Base-by-base conservation (phyloP, 2,113 vertebrate genomes). In the Microcebus lehilahytsara region DNA sequence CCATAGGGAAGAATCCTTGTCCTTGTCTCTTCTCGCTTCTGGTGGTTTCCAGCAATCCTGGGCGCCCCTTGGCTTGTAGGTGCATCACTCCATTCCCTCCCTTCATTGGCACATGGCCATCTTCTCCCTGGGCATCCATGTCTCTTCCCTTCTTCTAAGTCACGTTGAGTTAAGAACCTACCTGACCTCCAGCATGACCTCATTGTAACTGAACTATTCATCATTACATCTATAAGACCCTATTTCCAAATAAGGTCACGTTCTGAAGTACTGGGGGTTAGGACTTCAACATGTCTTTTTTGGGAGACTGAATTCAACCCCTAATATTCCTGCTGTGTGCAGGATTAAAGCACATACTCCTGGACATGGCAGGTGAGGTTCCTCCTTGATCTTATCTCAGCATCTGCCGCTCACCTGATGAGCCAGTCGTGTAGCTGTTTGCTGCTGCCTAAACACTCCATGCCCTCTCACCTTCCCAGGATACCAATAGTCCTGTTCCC, bases 61-160 rank as follows among this genome's bases (percentile, higher is more conserved):
- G 1, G 42, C 17, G 6, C 20, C 32, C n/a, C 30, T 27, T 32
- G 51, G 62, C 62, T 51, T 34, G 10, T 1, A 16, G 49, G 32
- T 3, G 5, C n/a, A 2, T 20, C 32, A 3, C 32, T 40, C 13
- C 1, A 0, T 27, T n/a, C 16, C 27, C 40, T n/a, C 22, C 5
- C 3, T n/a, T 49, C 2, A 1, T 46, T 27, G 69, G 10, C 32
- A 46, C 0, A 0, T 42, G 42, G n/a, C 51, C 0, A 0, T 40
- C 22, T 12, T 62, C 40, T 62, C 60, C 32, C n/a, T 6, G 9
- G 14, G 25, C 12, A 5, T 75, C n/a, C 49, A 4, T 49, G 40
- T 49, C 27, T 56, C 7, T 6, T 20, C 16, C 67, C 16, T 19
- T 37, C 25, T 74, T 40, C 25, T 23, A 5, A 16, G 3, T 93